Base-by-base conservation (phyloP, 2,113 vertebrate genomes). In the Atlantisia rogersi region DNA sequence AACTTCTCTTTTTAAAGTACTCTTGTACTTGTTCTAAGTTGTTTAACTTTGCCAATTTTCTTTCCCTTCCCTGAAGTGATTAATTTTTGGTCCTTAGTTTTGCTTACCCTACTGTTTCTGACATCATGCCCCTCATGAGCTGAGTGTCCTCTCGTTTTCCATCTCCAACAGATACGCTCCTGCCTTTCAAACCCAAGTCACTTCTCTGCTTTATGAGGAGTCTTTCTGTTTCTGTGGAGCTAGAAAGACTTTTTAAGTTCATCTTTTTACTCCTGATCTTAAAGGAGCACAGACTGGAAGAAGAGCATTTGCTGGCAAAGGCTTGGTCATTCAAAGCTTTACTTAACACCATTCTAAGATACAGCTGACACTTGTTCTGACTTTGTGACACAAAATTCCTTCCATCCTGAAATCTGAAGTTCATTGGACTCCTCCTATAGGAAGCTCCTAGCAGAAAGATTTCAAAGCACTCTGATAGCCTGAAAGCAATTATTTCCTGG, bases 401-500 rank as follows among this genome's bases (percentile, higher is more conserved):
- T 64, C 12, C 25, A 12, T 69, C 60, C 58, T 71, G n/a, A 77
- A 84, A 70, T 77, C 20, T 90, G 32, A 5, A 55, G 60, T 75
- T 90, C 39, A 17, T 29, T 90, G 24, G 9, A n/a, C 65, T 91
- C 7, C 21, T 62, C 82, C 17, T 35, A 10, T 32, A 65, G 69
- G 44, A 92, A 87, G 26, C 13, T 79, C 16, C 44, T 17, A 22
- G 4, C 15, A 68, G 22, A 62, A 75, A 75, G 17, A 35, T 24
- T 88, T 78, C 63, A 73, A 87, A 70, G 29, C 26, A 32, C 20
- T 1, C 15, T 35, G 3, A 65, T 68, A 84, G 3, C 20, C 59
- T 40, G 79, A 94, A 94, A 90, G 28, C 20, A 91, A 60, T 77
- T 86, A 46, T 35, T 84, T 92, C 67, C 62, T 85, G 76, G 21